Percentiles rank a stretch among this genome's conserved stretches.
phyloP scores from a whole-genome alignment of 2,113 vertebrate genomes.

The Pogona vitticeps region DNA sequence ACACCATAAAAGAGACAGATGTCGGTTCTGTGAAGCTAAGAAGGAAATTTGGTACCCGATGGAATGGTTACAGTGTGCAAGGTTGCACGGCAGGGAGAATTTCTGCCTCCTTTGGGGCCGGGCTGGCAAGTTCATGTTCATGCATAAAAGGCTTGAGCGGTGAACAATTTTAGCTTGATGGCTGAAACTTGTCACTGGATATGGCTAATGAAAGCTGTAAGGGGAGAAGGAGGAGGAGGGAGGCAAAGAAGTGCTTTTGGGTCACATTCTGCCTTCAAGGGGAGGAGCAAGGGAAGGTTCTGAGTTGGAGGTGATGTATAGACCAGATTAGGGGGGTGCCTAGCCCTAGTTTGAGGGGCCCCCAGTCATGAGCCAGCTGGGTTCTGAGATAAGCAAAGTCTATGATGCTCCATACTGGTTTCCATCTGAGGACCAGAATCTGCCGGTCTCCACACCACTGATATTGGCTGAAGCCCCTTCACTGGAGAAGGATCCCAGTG shows the following conservation, averaged over 20 bases:
- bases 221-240: background rate
- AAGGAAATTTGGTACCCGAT: accelerated
- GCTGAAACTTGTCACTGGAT: slow-evolving; percentile 8
- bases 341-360: too few relatives aligned
- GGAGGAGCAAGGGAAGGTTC: background rate
- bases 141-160: background rate
- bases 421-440: background rate
- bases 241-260: background rate
- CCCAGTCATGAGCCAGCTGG: too few relatives aligned
- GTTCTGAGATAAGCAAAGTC: background rate
- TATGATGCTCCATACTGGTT: background rate
- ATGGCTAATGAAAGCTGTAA: slow-evolving; percentile 28
- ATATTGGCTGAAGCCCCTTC: background rate
- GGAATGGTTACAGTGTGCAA: accelerated
- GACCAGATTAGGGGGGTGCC: too few relatives aligned
- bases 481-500: background rate
- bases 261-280: background rate
- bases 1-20: slow-evolving; percentile 40
- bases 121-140: too few relatives aligned
- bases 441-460: background rate
- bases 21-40: background rate
- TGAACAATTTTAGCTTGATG: accelerated
- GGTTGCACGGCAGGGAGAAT: background rate
- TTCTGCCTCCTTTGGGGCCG: background rate
- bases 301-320: too few relatives aligned